These are phyloP conservation scores for Corydoras maculifer DNA, from an alignment of 2,113 vertebrate species.

Conservation along the genomic window DNA sequence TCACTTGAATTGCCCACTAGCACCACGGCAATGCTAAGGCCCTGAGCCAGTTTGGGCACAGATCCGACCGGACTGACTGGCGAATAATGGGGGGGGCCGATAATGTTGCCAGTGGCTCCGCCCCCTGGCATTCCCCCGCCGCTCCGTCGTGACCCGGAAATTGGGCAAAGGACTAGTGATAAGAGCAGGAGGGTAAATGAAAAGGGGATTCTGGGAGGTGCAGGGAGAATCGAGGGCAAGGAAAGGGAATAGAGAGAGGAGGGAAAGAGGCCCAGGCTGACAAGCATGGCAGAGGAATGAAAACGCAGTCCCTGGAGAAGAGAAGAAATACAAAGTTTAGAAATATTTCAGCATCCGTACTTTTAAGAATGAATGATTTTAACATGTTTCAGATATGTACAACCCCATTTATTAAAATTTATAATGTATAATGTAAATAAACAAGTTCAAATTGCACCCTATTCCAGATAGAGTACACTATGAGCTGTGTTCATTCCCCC, in stretches of 20 bases:
- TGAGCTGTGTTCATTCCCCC: too few species aligned
- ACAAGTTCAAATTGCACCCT: too few species aligned
- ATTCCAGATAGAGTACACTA: too few species aligned
- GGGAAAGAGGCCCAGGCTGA: constrained; percentile 65
- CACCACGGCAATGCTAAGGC: constrained; percentile 91
- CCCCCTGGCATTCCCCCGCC: constrained; percentile 44
- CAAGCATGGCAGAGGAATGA: constrained; percentile 71
- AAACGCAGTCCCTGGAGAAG: constrained; percentile 62
- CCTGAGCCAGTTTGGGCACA: constrained; percentile 60
- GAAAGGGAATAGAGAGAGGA: constrained; percentile 55
- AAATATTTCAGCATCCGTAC: background rate
- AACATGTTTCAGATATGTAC: too few species aligned
- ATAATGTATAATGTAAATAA: too few species aligned
- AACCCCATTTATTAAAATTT: too few species aligned
- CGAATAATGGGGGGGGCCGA: constrained; percentile 62
- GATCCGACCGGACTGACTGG: constrained; percentile 49
- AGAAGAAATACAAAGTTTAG: constrained; percentile 26
- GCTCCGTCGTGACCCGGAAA: constrained; percentile 61
- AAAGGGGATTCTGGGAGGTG: constrained; percentile 22
- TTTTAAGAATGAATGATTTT: too few species aligned
- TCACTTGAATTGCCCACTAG: constrained; percentile 97
- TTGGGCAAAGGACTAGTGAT: constrained; percentile 53
- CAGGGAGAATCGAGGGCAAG: constrained; percentile 39
- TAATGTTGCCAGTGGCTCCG: constrained; percentile 42
- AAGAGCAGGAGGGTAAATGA: constrained; percentile 39